Evolutionary conservation across 2,888 invertebrate genomes (phyloP).

Genomic region (Orchesellides sinensis): DNA sequence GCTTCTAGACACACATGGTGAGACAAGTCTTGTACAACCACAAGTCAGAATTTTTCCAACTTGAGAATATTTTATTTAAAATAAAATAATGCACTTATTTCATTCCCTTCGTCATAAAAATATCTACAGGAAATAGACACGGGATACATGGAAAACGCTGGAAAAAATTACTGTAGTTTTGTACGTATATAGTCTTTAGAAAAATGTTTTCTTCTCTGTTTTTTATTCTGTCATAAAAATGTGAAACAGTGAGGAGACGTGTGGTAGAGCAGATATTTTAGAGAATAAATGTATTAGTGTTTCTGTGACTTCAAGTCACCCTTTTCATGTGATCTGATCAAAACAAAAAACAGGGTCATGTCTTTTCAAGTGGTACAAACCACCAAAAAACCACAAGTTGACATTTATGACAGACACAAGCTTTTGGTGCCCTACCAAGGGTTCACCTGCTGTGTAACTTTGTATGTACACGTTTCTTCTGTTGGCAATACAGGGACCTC

Average conservation of each 20-base stretch:
- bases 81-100: too few species aligned
- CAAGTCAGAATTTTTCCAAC: too few species aligned
- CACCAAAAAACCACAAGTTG: conserved; percentile 63
- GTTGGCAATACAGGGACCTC: conserved; percentile 17
- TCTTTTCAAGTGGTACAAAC: conserved; percentile 38
- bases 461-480: background rate
- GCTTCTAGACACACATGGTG: too few species aligned
- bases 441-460: conserved; percentile 71
- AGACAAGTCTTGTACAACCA: too few species aligned
- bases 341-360: conserved; percentile 58
- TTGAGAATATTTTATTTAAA: too few species aligned
- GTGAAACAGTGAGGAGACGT: conserved; percentile 10
- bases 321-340: conserved; percentile 44
- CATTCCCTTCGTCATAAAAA: too few species aligned
- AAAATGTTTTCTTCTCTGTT: too few species aligned
- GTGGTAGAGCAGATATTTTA: conserved; percentile 16
- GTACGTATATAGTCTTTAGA: too few species aligned
- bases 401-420: conserved; percentile 75
- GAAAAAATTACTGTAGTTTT: too few species aligned
- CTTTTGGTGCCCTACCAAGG: conserved; percentile 71
- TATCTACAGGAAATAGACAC: too few species aligned
- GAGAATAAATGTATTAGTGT: conserved; percentile 7
- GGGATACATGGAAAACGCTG: too few species aligned
- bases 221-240: conserved; percentile 9
- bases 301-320: conserved; percentile 45